phyloP scores from a whole-genome alignment of 2,888 invertebrate genomes.

The Drosophila infuscata region DNA sequence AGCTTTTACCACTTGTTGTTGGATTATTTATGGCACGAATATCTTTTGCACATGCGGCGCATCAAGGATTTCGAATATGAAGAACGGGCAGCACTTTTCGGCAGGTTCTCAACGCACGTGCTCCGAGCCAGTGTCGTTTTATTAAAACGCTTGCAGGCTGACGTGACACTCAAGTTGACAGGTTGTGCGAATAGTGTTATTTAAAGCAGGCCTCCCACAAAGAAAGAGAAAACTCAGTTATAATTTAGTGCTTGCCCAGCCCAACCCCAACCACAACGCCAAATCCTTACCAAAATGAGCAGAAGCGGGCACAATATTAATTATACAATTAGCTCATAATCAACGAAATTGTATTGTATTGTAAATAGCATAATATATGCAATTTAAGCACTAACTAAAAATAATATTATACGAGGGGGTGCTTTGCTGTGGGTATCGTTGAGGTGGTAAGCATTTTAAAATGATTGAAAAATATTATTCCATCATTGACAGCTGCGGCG shows the following conservation, averaged over 20 bases:
- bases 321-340: conserved; percentile 48
- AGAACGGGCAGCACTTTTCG: conserved; percentile 28
- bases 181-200: background rate
- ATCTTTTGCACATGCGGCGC: conserved; percentile 50
- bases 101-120: conserved; percentile 37
- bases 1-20: conserved; percentile 31
- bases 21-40: conserved; percentile 56
- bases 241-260: conserved; percentile 9
- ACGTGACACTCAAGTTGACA: conserved; percentile 37
- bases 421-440: conserved; percentile 39
- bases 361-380: conserved; percentile 2
- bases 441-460: conserved; percentile 49
- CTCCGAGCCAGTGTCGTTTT: conserved; percentile 15
- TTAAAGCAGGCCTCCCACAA: background rate
- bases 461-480: conserved; percentile 73
- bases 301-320: conserved; percentile 9
- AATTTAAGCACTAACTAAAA: background rate
- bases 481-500: conserved; percentile 66
- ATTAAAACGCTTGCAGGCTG: conserved; percentile 46
- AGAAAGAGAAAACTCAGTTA: background rate
- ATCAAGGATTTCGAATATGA: conserved; percentile 20
- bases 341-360: conserved; percentile 24
- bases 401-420: conserved; percentile 23
- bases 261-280: background rate
- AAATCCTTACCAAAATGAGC: background rate